phyloP scores from a whole-genome alignment of 2,888 invertebrate genomes.

The Melanostoma scalare region DNA sequence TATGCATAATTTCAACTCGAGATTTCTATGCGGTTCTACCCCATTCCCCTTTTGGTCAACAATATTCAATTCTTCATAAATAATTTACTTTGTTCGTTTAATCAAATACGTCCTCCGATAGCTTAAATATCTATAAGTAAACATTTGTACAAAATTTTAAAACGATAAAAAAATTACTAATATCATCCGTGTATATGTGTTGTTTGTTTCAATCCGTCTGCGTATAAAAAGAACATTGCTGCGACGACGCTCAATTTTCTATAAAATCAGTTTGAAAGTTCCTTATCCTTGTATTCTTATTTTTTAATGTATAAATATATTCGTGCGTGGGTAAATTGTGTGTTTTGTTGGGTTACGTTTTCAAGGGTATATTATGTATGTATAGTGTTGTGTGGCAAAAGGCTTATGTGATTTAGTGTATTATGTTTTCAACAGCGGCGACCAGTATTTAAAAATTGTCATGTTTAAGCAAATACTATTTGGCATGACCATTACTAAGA shows the following conservation, averaged over 20 bases:
- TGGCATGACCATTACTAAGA: constrained; percentile 82
- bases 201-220: not conserved
- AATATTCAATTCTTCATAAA: not conserved
- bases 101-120: not conserved
- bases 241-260: constrained; percentile 14
- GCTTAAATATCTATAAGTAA: constrained; percentile 15
- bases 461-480: constrained; percentile 76
- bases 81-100: not conserved
- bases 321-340: constrained; percentile 33
- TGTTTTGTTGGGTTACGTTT: not conserved
- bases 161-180: constrained; percentile 18
- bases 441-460: constrained; percentile 47
- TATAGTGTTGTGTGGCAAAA: constrained; percentile 29
- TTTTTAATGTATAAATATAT: constrained; percentile 19
- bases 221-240: constrained; percentile 28
- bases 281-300: not conserved
- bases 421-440: constrained; percentile 35
- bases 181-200: constrained; percentile 2
- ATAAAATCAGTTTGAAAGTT: constrained; percentile 30
- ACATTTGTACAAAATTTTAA: not conserved
- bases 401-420: constrained; percentile 30
- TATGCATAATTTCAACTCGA: too few relatives aligned
- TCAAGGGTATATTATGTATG: constrained; percentile 22
- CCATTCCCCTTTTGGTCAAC: not conserved
- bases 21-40: too few relatives aligned